These are phyloP conservation scores for Anguilla obscura DNA, from an alignment of 2,797 vertebrate genomes.

Conservation along the genomic window DNA sequence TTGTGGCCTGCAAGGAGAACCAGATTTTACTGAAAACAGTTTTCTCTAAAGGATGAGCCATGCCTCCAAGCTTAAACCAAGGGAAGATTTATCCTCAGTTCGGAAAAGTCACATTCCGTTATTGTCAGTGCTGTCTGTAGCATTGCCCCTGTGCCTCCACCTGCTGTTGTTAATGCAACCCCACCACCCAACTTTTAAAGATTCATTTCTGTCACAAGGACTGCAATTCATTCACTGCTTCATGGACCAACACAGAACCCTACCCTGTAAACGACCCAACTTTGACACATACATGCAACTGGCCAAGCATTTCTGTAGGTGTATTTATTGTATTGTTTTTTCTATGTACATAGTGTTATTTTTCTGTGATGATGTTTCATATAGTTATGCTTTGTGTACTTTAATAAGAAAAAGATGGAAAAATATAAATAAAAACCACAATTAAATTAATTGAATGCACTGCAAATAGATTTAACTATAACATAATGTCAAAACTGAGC, in stretches of 20 bases:
- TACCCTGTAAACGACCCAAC: neutral
- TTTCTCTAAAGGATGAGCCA: neutral
- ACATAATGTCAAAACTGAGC: no score
- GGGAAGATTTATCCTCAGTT: neutral
- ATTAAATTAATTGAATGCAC: neutral
- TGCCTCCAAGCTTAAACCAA: neutral
- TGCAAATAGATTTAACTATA: neutral
- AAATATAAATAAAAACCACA: neutral
- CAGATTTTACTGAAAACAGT: conserved; percentile 12
- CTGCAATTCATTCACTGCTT: neutral
- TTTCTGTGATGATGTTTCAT: no score
- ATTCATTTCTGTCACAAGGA: neutral
- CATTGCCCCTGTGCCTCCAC: neutral
- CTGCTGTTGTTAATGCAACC: neutral
- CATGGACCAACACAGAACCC: neutral
- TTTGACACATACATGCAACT: neutral
- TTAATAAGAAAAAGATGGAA: no score
- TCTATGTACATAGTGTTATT: no score
- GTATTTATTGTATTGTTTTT: no score
- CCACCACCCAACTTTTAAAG: neutral
- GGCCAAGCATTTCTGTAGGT: neutral
- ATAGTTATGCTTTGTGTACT: no score
- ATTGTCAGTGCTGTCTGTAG: neutral
- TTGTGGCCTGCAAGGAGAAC: neutral
- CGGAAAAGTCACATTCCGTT: neutral